Base-by-base conservation (phyloP, 2,113 vertebrate genomes). In the Archocentrus centrarchus region DNA sequence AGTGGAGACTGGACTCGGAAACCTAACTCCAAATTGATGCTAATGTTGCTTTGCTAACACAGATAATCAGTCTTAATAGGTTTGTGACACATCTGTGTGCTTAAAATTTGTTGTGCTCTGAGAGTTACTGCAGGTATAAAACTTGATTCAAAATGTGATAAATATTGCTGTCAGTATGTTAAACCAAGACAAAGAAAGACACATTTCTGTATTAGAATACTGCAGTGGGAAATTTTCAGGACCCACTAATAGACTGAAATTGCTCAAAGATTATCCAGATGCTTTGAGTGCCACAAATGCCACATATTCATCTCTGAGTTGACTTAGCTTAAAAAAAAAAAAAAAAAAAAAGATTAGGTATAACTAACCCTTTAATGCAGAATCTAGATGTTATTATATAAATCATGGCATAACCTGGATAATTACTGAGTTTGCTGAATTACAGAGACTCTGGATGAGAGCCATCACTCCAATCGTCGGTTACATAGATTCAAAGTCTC, bases 211-310 rank as follows among this genome's bases (percentile, higher is more conserved):
- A 53, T 53, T 55, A 32, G 47, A 55, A 55, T 73, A 53, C 30
- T 35, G 27, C 47, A 73, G 17, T 73, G 27, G 47, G 13, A 73
- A 73, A 55, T 18, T 35, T 73, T 55, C 11, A 73, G 27, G 68
- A 35, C 47, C 27, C 47, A 73, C 47, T 5, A 73, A 55, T 50
- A 73, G 68, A 73, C 68, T 55, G 17, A 73, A 73, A 73, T 73
- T 13, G 68, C 27, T 32, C 68, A 73, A 50, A 73, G 17, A 55
- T 73, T 73, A 53, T 70, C 66, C 50, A 53, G 27, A 70, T 73
- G 27, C 47, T 73, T 73, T 73, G 17, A 73, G 18, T 55, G 47
- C 47, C 68, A 32, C 68, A 55, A 73, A 73, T 32, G 3, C 44
- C 44, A 73, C 27, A 53, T 53, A 20, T 70, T 53, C 10, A 73